A percentile compares a stretch with the other conserved stretches of the same genome.
These are phyloP conservation scores for Stichopus chloronotus DNA, from an alignment of 35 echinoderm and acorn worm species.

Conservation along the genomic window DNA sequence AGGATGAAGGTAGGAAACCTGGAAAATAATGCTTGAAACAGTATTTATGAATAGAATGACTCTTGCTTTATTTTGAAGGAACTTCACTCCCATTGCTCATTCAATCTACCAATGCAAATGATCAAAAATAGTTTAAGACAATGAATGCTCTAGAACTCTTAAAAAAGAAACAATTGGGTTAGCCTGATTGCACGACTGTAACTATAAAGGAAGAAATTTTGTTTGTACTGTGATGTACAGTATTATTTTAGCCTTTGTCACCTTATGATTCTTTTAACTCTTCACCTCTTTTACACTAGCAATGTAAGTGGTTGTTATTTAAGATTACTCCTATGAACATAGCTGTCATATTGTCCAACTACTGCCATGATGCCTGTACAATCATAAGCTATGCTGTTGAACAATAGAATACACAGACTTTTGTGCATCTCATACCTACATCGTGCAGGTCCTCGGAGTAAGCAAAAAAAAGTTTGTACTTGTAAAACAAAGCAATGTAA, in stretches of 20 bases:
- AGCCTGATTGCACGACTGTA: not conserved
- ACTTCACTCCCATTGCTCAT: slow-evolving; percentile 10
- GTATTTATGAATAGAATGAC: not conserved
- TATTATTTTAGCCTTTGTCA: not conserved
- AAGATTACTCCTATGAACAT: not conserved
- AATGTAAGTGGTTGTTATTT: not conserved
- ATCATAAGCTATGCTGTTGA: not conserved
- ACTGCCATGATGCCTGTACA: not conserved
- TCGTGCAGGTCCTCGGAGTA: not conserved
- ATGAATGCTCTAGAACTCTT: not conserved
- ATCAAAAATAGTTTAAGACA: not conserved
- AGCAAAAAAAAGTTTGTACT: not conserved
- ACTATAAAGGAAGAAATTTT: not conserved
- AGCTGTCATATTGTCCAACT: not conserved
- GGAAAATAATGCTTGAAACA: not conserved
- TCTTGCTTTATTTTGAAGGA: not conserved
- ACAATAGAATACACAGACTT: slow-evolving; percentile 1
- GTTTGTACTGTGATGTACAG: not conserved
- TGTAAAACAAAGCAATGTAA: not conserved
- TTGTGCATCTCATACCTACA: not conserved
- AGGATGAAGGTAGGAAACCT: not conserved
- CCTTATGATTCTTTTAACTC: not conserved
- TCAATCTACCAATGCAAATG: not conserved
- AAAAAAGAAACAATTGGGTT: not conserved
- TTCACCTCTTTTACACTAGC: not conserved